These are phyloP conservation scores for Acipenser ruthenus DNA, from an alignment of 2,797 vertebrate genomes.

Conservation along the genomic window DNA sequence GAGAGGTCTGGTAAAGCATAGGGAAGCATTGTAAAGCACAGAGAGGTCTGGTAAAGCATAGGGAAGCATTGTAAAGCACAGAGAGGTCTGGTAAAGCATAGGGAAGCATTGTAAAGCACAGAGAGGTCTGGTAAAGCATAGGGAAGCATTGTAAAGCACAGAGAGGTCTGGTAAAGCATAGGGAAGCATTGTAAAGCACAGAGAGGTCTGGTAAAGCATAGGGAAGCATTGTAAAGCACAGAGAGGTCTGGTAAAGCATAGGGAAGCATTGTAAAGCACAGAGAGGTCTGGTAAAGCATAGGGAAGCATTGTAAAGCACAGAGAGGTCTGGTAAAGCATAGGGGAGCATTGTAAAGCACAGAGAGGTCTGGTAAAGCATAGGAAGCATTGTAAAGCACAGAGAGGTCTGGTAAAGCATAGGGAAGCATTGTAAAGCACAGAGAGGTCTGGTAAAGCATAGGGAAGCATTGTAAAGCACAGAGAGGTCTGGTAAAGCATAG, in stretches of 20 bases:
- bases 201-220: neutral
- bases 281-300: neutral
- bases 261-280: neutral
- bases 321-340: neutral
- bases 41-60: too few relatives aligned
- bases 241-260: neutral
- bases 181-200: neutral
- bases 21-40: neutral
- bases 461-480: neutral
- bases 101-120: too few relatives aligned
- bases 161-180: neutral
- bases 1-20: neutral
- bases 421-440: neutral
- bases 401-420: neutral
- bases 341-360: neutral
- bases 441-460: neutral
- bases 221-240: neutral
- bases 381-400: too few relatives aligned
- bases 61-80: too few relatives aligned
- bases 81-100: too few relatives aligned
- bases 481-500: conserved; percentile 2
- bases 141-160: too few relatives aligned
- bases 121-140: too few relatives aligned
- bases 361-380: neutral
- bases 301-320: conserved; percentile 19